These are phyloP conservation scores for Achlya flavicornis DNA, from an alignment of 2,888 invertebrate genomes.

Conservation along the genomic window DNA sequence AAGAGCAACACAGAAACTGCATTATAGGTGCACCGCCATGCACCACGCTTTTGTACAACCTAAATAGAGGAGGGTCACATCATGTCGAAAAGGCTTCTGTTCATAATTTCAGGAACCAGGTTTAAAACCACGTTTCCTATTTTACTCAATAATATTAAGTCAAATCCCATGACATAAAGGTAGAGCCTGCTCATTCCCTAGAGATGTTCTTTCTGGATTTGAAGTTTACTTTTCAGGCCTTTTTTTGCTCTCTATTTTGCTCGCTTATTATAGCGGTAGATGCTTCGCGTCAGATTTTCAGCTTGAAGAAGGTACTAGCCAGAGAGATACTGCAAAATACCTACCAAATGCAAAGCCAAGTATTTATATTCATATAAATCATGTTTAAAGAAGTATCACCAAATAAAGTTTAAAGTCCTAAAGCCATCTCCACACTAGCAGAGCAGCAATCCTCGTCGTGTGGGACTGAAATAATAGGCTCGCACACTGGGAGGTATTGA, in stretches of 20 bases:
- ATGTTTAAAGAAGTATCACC: background rate
- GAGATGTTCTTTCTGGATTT: too few species aligned
- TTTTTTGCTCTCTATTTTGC: too few species aligned
- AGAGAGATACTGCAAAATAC: too few species aligned
- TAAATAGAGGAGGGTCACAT: slow-evolving; percentile 55
- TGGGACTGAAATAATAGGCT: slow-evolving; percentile 82
- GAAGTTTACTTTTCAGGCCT: too few species aligned
- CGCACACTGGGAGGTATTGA: slow-evolving; percentile 83
- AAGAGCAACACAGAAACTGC: slow-evolving; percentile 71
- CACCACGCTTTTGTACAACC: slow-evolving; percentile 74
- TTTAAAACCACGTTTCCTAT: background rate
- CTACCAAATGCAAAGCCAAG: too few species aligned
- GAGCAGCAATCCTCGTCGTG: slow-evolving; percentile 64
- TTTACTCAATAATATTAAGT: too few species aligned
- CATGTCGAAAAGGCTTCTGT: slow-evolving; percentile 49
- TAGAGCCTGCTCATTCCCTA: too few species aligned
- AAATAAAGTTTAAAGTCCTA: background rate
- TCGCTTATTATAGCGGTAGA: too few species aligned
- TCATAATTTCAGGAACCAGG: slow-evolving; percentile 22
- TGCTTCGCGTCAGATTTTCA: too few species aligned
- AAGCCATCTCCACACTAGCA: slow-evolving; percentile 52
- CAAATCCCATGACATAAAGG: background rate
- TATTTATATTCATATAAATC: too few species aligned
- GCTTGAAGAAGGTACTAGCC: too few species aligned
- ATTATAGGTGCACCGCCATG: slow-evolving; percentile 76